Evolutionary conservation across 2,888 invertebrate species (phyloP).

Genomic region (Epiblema foenella): DNA sequence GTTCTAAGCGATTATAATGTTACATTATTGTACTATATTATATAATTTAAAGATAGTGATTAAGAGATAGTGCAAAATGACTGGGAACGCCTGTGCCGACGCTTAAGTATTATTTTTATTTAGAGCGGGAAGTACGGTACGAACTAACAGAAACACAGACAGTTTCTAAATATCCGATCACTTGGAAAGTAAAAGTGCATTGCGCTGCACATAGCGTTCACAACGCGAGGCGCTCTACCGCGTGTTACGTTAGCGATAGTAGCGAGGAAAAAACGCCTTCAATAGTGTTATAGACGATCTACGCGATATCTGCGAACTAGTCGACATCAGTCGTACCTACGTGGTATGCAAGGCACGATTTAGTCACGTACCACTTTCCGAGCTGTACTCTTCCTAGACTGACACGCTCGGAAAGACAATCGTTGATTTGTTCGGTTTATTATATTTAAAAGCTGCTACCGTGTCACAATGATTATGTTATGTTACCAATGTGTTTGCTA

Average conservation of each 20-base stretch:
- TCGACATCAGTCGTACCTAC: constrained; percentile 16
- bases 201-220: constrained; percentile 50
- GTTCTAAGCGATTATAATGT: constrained; percentile 76
- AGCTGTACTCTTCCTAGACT: constrained; percentile 27
- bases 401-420: constrained; percentile 21
- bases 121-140: constrained; percentile 32
- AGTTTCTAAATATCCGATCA: constrained; percentile 45
- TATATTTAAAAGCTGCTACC: constrained; percentile 70
- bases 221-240: constrained; percentile 32
- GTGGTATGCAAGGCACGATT: constrained; percentile 28
- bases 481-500: constrained; percentile 69
- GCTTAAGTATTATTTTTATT: constrained; percentile 51
- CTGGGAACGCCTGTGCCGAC: constrained; percentile 80
- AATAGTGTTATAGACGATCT: constrained; percentile 34
- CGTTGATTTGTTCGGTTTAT: constrained; percentile 58
- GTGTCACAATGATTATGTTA: constrained; percentile 66
- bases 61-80: constrained; percentile 83
- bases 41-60: constrained; percentile 67
- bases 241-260: constrained; percentile 35
- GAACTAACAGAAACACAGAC: constrained; percentile 38
- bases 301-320: constrained; percentile 30
- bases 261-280: constrained; percentile 37
- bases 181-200: constrained; percentile 60
- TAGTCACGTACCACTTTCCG: constrained; percentile 34
- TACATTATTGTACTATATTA: constrained; percentile 80